Percentiles rank a stretch among this genome's conserved stretches.
These are phyloP conservation scores for Heliconius hermathena DNA, from an alignment of 1,140 invertebrate species.

Conservation along the genomic window DNA sequence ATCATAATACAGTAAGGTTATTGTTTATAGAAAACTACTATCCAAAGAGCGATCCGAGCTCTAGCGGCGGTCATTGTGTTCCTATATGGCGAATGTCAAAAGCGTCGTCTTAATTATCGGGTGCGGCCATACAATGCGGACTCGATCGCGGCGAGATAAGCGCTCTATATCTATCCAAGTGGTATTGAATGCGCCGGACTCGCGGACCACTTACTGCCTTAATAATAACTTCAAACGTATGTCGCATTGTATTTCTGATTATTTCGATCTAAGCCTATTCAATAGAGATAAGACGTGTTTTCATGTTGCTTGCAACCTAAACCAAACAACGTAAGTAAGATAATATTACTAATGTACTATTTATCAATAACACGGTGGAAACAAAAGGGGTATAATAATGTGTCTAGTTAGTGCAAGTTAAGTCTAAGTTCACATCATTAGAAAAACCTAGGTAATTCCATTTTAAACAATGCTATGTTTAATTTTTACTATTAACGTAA, in stretches of 20 bases:
- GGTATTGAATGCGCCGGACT: constrained; percentile 72
- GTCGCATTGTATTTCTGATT: constrained; percentile 78
- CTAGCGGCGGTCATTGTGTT: constrained; percentile 80
- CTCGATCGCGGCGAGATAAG: constrained; percentile 79
- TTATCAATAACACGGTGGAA: not conserved
- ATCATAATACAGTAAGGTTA: constrained; percentile 78
- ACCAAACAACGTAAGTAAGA: constrained; percentile 50
- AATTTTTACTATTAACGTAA: constrained; percentile 61
- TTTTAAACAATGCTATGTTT: constrained; percentile 45
- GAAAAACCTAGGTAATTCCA: constrained; percentile 42
- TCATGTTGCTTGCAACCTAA: constrained; percentile 43
- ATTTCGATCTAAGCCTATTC: constrained; percentile 75
- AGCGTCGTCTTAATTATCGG: constrained; percentile 82
- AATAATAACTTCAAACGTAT: constrained; percentile 79
- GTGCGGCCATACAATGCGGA: constrained; percentile 77
- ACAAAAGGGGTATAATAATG: not conserved
- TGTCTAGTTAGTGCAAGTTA: not conserved
- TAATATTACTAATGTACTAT: constrained; percentile 42
- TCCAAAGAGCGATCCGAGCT: constrained; percentile 62
- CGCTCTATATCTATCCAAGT: constrained; percentile 67
- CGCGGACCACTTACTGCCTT: constrained; percentile 70
- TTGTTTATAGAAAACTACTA: constrained; percentile 76
- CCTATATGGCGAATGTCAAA: constrained; percentile 82
- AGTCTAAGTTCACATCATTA: not conserved
- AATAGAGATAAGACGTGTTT: constrained; percentile 72